A percentile compares a stretch with the other conserved stretches of the same genome.
Evolutionary conservation across 1,140 invertebrate species (phyloP).

Genomic region (Sesamia nonagrioides): DNA sequence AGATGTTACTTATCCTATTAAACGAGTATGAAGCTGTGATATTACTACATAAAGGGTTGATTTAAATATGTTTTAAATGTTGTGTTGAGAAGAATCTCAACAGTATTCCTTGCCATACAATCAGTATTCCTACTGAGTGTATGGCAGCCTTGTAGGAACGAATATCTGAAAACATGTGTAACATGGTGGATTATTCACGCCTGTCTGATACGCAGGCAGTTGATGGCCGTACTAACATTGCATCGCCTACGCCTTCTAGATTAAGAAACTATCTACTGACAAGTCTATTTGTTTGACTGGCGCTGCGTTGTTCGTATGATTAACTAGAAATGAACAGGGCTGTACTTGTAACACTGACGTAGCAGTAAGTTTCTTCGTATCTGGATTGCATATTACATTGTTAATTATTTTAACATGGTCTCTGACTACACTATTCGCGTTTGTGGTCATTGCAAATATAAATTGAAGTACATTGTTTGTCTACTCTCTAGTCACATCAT

Average conservation of each 20-base stretch:
- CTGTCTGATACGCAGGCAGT: constrained; percentile 57
- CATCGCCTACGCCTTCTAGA: constrained; percentile 72
- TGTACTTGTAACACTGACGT: background rate
- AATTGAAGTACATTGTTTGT: constrained; percentile 12
- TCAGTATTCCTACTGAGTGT: too few relatives aligned
- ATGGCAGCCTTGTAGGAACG: constrained; percentile 23
- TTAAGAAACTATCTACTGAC: constrained; percentile 65
- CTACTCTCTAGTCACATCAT: constrained; percentile 14
- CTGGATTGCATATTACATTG: background rate
- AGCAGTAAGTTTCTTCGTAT: background rate
- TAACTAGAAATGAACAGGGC: constrained; percentile 30
- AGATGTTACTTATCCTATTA: constrained; percentile 34
- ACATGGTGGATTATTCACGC: constrained; percentile 69
- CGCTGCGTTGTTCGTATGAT: constrained; percentile 53
- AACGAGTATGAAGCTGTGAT: constrained; percentile 3
- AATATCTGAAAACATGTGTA: constrained; percentile 59
- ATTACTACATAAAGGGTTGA: constrained; percentile 12
- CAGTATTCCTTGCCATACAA: too few relatives aligned
- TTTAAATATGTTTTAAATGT: constrained; percentile 26
- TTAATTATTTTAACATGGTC: background rate
- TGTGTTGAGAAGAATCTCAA: background rate
- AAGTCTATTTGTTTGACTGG: constrained; percentile 66
- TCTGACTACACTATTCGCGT: background rate
- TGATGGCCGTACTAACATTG: constrained; percentile 68
- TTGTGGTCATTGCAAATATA: background rate